These are phyloP conservation scores for Phalacrocorax carbo DNA, from an alignment of 2,113 vertebrate species.

Conservation along the genomic window DNA sequence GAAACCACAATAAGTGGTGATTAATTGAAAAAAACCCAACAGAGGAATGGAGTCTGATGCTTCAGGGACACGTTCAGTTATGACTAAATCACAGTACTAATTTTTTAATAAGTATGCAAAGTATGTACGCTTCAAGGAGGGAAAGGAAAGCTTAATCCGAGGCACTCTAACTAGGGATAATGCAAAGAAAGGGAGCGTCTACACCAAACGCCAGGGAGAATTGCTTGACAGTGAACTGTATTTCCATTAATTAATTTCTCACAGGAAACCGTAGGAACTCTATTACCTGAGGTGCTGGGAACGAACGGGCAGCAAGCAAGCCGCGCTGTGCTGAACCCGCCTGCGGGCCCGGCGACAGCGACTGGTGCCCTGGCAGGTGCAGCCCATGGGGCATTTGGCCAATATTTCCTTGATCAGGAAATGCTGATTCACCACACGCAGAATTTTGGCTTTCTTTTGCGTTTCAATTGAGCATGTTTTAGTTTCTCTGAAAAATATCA, in stretches of 20 bases:
- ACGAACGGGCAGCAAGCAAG: not conserved
- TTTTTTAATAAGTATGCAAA: not conserved
- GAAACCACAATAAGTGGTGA: not conserved
- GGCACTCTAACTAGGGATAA: not conserved
- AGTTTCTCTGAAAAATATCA: not conserved
- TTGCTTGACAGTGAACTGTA: not conserved
- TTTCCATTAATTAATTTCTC: not conserved
- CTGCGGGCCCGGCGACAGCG: not conserved
- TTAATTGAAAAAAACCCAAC: not conserved
- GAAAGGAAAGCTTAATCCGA: not conserved
- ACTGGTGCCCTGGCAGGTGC: too few species aligned
- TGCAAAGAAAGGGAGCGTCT: not conserved
- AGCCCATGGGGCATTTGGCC: fast-evolving
- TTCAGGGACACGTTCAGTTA: not conserved
- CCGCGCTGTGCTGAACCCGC: fast-evolving
- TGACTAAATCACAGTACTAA: not conserved
- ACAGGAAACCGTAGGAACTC: not conserved
- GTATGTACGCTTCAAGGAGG: not conserved
- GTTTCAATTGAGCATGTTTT: not conserved
- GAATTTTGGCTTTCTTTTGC: not conserved
- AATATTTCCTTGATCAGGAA: not conserved
- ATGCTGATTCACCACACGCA: not conserved
- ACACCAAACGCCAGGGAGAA: not conserved
- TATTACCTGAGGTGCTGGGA: not conserved
- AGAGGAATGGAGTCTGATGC: not conserved